Base-by-base conservation (phyloP, 2,888 invertebrate species). In the Acanthosepion pharaonis region DNA sequence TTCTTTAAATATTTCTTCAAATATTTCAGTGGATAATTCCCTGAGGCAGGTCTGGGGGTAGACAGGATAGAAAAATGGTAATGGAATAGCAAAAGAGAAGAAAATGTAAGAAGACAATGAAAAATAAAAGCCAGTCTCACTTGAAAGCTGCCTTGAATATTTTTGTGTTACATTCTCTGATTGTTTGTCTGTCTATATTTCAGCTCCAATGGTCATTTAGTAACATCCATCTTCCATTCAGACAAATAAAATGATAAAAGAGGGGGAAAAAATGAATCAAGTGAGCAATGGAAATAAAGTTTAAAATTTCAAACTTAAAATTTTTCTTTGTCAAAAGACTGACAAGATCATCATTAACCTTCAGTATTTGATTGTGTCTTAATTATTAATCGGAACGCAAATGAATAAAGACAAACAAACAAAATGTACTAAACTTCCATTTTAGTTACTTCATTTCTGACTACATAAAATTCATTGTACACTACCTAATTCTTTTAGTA, bases 221-320 rank as follows among this genome's bases (percentile, higher is more conserved):
- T 78, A 78, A 78, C 78, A 78, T n/a, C 78, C 78, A 59, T 78
- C 78, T 78, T 78, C n/a, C n/a, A 78, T 78, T 78, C n/a, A 33
- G 11, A 78, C n/a, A 78, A 78, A n/a, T 78, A 78, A 78, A 78
- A 33, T 33, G 28, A 78, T 9, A 78, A 78, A 33, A 6, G 28
- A 78, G 15, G n/a, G 8, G 11, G 33, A n/a, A 78, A 78, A 15
- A n/a, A 11, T 11, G n/a, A 11, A 78, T 8, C 9, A 3, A 78
- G n/a, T n/a, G 33, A 15, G n/a, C 78, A 78, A 78, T 78, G 5
- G 15, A 78, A n/a, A 78, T 78, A 78, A n/a, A 78, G n/a, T n/a
- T 64, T 64, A 64, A 25, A 64, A 25, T 64, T 64, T 64, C 64
- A 64, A 8, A 64, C 28, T 23, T 25, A 28, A 28, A 64, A 64